These are phyloP conservation scores for Anthopleura xanthogrammica DNA, from an alignment of 92 coral and sea anemone genomes.

Conservation along the genomic window DNA sequence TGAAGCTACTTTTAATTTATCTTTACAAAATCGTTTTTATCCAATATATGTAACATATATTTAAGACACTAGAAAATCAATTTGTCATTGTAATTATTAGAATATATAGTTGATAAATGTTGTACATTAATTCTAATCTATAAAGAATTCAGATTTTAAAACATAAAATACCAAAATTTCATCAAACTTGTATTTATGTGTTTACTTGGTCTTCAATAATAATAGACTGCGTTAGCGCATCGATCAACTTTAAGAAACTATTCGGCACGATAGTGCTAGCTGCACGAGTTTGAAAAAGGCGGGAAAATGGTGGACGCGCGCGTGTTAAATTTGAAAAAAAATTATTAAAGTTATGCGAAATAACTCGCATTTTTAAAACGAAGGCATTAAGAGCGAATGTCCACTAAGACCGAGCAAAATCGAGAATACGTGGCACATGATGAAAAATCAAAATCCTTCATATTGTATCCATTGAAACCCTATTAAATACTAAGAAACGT, in stretches of 20 bases:
- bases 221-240: neutral
- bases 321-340: too few species aligned
- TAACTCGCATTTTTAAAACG: too few species aligned
- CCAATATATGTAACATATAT: neutral
- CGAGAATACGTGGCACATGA: too few species aligned
- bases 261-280: too few species aligned
- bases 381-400: too few species aligned
- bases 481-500: too few species aligned
- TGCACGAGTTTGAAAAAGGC: neutral
- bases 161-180: neutral
- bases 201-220: too few species aligned
- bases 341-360: too few species aligned
- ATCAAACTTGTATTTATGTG: neutral
- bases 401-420: too few species aligned
- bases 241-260: too few species aligned
- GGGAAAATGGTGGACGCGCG: neutral
- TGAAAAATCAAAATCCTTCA: too few species aligned
- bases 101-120: neutral
- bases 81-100: neutral
- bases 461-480: too few species aligned
- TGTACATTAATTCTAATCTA: neutral
- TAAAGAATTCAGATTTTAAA: neutral
- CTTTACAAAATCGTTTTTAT: neutral
- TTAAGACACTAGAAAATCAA: neutral
- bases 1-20: neutral